phyloP scores from a whole-genome alignment of 2,113 vertebrate genomes.

The Caretta caretta region DNA sequence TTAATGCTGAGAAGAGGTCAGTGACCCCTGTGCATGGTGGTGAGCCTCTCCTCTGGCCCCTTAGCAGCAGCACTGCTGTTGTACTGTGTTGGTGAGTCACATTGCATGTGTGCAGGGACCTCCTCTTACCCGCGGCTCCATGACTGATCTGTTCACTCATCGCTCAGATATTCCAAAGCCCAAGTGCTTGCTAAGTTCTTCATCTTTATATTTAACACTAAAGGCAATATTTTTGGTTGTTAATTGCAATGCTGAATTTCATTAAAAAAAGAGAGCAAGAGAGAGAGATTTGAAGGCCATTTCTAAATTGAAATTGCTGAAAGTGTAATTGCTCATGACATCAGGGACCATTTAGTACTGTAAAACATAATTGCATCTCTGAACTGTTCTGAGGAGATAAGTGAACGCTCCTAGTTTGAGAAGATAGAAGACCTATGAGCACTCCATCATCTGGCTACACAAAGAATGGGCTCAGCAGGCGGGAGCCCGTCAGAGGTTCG shows the following conservation, averaged over 20 bases:
- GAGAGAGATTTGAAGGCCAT: slow-evolving; percentile 63
- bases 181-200: slow-evolving; percentile 36
- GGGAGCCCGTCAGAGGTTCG: neutral
- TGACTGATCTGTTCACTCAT: neutral
- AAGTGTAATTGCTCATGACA: slow-evolving; percentile 75
- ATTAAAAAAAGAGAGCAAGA: slow-evolving; percentile 48
- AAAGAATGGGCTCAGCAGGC: slow-evolving; percentile 33
- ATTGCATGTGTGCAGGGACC: neutral
- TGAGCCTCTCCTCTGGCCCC: too few relatives aligned
- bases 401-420: slow-evolving; percentile 58
- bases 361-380: slow-evolving; percentile 72
- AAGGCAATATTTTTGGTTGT: slow-evolving; percentile 20
- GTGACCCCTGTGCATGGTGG: neutral
- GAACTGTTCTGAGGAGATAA: slow-evolving; percentile 69
- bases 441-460: slow-evolving; percentile 22
- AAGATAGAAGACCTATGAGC: slow-evolving; percentile 57
- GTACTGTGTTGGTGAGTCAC: too few relatives aligned
- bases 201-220: slow-evolving; percentile 41
- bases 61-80: too few relatives aligned
- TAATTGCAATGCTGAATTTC: slow-evolving; percentile 61
- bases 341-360: slow-evolving; percentile 71
- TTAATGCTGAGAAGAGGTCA: too few relatives aligned
- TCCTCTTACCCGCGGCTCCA: neutral
- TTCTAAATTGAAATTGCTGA: slow-evolving; percentile 66
- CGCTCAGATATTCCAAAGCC: neutral